Conservation (phyloP, 2,888 invertebrate genomes). For the Sepiola atlantica region DNA sequence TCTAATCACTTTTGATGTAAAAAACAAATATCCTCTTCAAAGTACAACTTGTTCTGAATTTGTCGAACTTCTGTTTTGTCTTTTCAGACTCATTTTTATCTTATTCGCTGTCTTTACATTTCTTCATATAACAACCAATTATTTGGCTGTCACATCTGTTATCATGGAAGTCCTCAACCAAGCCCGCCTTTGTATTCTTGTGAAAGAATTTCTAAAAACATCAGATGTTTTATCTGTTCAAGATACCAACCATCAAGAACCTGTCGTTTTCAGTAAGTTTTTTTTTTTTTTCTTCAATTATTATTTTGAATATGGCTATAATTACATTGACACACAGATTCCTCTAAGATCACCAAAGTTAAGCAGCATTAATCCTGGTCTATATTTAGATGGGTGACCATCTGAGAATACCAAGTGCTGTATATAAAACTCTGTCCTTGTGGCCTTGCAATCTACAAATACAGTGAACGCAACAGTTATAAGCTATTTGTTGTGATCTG, state of each 20-base stretch:
- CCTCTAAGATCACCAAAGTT: too few species aligned
- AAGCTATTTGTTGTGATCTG: too few species aligned
- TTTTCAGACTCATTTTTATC: slow-evolving; percentile 81
- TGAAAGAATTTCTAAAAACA: slow-evolving; percentile 81
- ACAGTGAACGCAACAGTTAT: too few species aligned
- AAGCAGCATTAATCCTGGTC: too few species aligned
- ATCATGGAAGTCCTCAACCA: slow-evolving; percentile 88
- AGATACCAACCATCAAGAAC: slow-evolving; percentile 83
- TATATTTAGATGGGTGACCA: too few species aligned
- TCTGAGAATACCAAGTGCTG: too few species aligned
- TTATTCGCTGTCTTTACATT: slow-evolving; percentile 84
- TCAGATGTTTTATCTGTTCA: slow-evolving; percentile 81
- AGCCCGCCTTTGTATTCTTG: slow-evolving; percentile 82
- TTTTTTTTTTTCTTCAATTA: not conserved
- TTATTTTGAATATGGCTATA: too few species aligned
- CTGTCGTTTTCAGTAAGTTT: slow-evolving; percentile 77
- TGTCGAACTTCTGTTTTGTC: not conserved
- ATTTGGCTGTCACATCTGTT: slow-evolving; percentile 87
- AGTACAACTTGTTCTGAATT: not conserved
- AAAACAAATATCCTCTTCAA: too few species aligned
- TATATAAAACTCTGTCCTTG: too few species aligned
- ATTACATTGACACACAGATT: too few species aligned
- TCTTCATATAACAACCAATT: slow-evolving; percentile 90
- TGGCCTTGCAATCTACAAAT: too few species aligned
- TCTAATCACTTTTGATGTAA: too few species aligned